A percentile compares a stretch with the other conserved stretches of the same genome.
Conservation (phyloP, 2,888 invertebrate genomes). For the Hoplodrina blanda region DNA sequence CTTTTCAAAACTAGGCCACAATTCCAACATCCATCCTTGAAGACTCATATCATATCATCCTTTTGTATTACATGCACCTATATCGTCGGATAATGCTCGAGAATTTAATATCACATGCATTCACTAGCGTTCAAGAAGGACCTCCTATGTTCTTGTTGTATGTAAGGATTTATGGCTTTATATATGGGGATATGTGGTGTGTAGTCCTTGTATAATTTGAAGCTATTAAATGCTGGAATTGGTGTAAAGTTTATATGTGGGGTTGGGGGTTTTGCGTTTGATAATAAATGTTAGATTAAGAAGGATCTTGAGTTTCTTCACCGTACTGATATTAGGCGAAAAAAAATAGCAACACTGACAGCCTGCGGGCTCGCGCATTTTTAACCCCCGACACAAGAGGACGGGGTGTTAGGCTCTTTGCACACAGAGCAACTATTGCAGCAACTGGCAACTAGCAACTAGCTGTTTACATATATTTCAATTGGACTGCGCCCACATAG, state of each 20-base stretch:
- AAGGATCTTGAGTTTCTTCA: no score
- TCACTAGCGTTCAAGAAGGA: constrained; percentile 21
- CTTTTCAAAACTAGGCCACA: constrained; percentile 39
- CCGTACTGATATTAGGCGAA: no score
- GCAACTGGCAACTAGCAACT: no score
- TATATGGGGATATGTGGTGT: not conserved
- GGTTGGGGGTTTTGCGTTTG: not conserved
- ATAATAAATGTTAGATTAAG: not conserved
- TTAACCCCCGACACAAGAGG: no score
- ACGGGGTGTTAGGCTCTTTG: no score
- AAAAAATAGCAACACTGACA: no score
- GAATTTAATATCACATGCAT: constrained; percentile 63
- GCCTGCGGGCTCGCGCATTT: no score
- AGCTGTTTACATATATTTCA: no score
- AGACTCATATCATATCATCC: constrained; percentile 24
- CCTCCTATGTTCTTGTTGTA: constrained; percentile 41
- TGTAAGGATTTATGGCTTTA: constrained; percentile 32
- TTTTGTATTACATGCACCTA: constrained; percentile 48
- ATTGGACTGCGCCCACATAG: no score
- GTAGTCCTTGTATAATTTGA: constrained; percentile 8
- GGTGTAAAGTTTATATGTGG: not conserved
- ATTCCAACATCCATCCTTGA: constrained; percentile 23
- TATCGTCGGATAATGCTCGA: constrained; percentile 58
- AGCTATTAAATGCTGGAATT: constrained; percentile 31
- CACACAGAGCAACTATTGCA: no score